Evolutionary conservation across 2,113 vertebrate genomes (phyloP).

Genomic region (Poicephalus gulielmi): DNA sequence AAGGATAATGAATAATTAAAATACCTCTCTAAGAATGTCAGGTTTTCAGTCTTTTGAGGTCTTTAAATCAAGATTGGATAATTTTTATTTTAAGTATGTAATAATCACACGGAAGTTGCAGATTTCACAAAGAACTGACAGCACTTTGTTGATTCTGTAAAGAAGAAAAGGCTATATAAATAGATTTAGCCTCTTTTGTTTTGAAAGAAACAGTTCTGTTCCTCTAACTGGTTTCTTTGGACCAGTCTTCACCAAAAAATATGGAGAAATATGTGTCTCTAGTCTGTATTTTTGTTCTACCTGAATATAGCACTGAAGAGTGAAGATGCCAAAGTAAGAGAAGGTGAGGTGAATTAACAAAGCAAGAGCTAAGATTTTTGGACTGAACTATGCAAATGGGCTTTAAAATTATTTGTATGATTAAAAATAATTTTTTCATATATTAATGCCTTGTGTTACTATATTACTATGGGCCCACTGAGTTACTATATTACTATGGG

Average conservation of each 20-base stretch:
- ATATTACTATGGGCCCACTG: not conserved
- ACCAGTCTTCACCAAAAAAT: not conserved
- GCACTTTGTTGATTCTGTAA: not conserved
- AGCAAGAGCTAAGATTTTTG: not conserved
- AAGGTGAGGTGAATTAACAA: not conserved
- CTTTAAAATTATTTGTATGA: not conserved
- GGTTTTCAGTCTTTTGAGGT: not conserved
- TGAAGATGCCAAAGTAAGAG: not conserved
- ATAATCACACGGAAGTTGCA: not conserved
- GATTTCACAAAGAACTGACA: not conserved
- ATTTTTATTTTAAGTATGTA: not conserved
- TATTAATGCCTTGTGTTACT: not conserved
- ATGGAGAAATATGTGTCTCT: not conserved
- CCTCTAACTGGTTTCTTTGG: not conserved
- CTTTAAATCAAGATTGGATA: not conserved
- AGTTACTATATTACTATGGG: not conserved
- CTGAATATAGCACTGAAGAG: not conserved
- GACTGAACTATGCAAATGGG: not conserved
- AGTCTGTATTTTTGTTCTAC: not conserved
- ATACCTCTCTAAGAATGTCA: not conserved
- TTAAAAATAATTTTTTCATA: not conserved
- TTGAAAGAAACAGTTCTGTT: not conserved
- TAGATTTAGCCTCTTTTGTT: not conserved
- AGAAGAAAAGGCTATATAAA: not conserved
- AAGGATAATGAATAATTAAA: not conserved